These are phyloP conservation scores for Lasioglossum oenotherae DNA, from an alignment of 2,888 invertebrate species.

Conservation along the genomic window DNA sequence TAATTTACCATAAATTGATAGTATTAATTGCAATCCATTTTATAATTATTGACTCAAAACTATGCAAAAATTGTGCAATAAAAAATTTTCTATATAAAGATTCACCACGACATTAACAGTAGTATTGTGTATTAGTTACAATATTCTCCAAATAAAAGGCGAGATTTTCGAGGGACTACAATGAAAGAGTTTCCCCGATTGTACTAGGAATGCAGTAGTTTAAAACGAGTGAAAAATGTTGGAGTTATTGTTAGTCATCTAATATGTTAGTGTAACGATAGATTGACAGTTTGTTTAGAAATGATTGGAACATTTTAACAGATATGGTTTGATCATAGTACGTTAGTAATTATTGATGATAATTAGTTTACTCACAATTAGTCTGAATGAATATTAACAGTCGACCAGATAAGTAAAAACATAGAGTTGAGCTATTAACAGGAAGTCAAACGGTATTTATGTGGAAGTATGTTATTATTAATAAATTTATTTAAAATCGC, in stretches of 20 bases:
- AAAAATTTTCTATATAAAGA: neutral
- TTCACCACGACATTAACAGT: neutral
- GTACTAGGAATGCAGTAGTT: slow-evolving; percentile 4
- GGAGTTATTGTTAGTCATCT: slow-evolving; percentile 10
- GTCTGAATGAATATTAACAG: slow-evolving; percentile 2
- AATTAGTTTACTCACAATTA: slow-evolving; percentile 1
- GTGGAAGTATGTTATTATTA: neutral
- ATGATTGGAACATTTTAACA: slow-evolving; percentile 19
- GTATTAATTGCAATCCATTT: neutral
- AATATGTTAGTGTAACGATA: slow-evolving; percentile 12
- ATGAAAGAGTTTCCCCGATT: neutral
- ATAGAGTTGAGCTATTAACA: neutral
- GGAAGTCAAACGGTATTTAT: neutral
- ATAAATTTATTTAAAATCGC: neutral
- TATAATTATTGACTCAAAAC: neutral
- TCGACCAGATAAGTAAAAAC: neutral
- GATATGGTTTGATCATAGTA: slow-evolving; percentile 2
- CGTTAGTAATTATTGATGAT: neutral
- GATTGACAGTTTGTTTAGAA: neutral
- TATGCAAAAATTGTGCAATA: neutral
- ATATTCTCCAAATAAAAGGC: neutral
- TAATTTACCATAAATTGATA: neutral
- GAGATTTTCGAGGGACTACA: slow-evolving; percentile 11
- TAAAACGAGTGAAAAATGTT: slow-evolving; percentile 21
- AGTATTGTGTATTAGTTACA: neutral